Evolutionary conservation across 2,113 vertebrate species (phyloP).

Genomic region (Perccottus glenii): DNA sequence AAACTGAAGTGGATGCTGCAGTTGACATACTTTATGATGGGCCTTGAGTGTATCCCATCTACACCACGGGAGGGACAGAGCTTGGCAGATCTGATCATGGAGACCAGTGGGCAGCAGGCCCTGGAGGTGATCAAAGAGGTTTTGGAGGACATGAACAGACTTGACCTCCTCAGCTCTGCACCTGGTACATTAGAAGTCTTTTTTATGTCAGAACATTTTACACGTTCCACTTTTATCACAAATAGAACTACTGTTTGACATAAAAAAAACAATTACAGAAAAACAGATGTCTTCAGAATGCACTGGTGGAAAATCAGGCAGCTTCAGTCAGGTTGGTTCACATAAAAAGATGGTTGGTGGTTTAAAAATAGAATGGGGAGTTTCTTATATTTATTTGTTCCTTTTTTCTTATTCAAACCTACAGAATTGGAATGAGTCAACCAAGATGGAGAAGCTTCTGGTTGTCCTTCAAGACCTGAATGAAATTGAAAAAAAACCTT

Average conservation of each 20-base stretch:
- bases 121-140: not conserved
- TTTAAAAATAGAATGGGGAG: not conserved
- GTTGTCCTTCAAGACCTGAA: not conserved
- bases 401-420: not conserved
- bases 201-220: not conserved
- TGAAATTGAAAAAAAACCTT: not conserved
- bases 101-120: not conserved
- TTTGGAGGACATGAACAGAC: not conserved
- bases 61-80: not conserved
- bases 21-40: too few species aligned
- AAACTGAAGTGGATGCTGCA: not conserved
- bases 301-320: not conserved
- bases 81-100: not conserved
- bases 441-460: not conserved
- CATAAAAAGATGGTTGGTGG: not conserved
- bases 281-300: not conserved
- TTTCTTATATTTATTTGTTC: not conserved
- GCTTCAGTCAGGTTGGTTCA: too few species aligned
- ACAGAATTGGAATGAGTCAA: not conserved
- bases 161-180: slow-evolving; percentile 5
- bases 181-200: not conserved
- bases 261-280: not conserved
- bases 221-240: not conserved
- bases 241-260: not conserved
- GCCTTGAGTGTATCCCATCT: too few species aligned